A percentile compares a stretch with the other conserved stretches of the same genome.
Conservation (phyloP, 2,888 invertebrate species). For the Ceraclea dissimilis region DNA sequence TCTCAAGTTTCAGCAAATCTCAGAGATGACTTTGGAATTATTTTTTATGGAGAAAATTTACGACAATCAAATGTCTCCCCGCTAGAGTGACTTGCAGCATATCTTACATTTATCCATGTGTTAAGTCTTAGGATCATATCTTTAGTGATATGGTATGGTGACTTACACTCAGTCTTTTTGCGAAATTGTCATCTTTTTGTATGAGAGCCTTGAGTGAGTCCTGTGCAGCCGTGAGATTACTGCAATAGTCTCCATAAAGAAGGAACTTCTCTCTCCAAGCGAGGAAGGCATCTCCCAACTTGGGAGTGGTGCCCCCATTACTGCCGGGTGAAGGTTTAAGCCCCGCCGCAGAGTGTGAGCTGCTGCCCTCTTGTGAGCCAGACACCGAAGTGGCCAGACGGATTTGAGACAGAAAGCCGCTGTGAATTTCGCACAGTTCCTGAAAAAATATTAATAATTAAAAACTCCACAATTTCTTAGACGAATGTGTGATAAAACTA, state of each 20-base stretch:
- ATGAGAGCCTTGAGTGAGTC: constrained; percentile 69
- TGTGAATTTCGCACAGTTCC: constrained; percentile 82
- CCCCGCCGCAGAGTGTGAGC: constrained; percentile 34
- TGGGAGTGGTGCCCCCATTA: constrained; percentile 35
- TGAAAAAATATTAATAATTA: constrained; percentile 40
- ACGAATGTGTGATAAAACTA: not conserved
- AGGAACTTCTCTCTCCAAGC: constrained; percentile 86
- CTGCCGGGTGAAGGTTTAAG: constrained; percentile 74
- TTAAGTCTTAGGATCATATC: too few relatives aligned
- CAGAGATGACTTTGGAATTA: too few relatives aligned
- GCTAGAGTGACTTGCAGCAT: too few relatives aligned
- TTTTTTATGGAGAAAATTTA: too few relatives aligned
- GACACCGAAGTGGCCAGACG: constrained; percentile 60
- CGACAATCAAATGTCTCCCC: too few relatives aligned
- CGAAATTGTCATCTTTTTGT: constrained; percentile 55
- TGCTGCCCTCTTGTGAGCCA: constrained; percentile 30
- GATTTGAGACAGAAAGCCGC: constrained; percentile 74
- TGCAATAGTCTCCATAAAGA: constrained; percentile 93
- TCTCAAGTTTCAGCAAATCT: too few relatives aligned
- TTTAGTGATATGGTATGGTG: too few relatives aligned
- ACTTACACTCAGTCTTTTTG: constrained; percentile 61
- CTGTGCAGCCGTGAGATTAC: constrained; percentile 86
- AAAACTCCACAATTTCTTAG: too few relatives aligned
- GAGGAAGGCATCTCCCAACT: constrained; percentile 77
- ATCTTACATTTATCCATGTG: too few relatives aligned